These are phyloP conservation scores for Zaprionus vittiger DNA, from an alignment of 1,140 invertebrate species.

Conservation along the genomic window DNA sequence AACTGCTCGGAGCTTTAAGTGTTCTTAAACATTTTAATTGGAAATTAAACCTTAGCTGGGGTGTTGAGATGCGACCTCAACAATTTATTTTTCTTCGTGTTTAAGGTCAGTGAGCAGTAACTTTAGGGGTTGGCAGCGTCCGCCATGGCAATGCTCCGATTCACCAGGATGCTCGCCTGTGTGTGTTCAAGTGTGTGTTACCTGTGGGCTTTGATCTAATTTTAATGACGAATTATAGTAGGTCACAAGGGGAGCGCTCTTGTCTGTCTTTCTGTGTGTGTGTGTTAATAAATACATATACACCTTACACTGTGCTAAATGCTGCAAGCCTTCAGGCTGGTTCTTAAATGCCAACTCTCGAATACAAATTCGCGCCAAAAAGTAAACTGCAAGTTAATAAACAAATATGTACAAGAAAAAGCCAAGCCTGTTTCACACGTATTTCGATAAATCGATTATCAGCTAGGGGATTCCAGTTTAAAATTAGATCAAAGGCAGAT, in stretches of 20 bases:
- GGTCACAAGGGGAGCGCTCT: background rate
- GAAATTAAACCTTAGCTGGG: background rate
- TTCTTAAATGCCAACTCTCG: background rate
- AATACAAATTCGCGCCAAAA: background rate
- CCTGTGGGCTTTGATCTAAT: slow-evolving; percentile 7
- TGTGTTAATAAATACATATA: too few relatives aligned
- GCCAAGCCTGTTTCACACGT: background rate
- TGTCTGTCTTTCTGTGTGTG: background rate
- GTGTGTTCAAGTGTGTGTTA: slow-evolving; percentile 3
- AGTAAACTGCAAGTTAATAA: background rate
- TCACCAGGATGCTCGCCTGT: background rate
- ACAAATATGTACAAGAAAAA: background rate
- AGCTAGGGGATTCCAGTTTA: background rate
- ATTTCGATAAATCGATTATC: background rate
- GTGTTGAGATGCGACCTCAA: background rate
- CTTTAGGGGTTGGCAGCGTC: background rate
- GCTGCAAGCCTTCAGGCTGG: background rate
- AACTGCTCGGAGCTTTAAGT: background rate
- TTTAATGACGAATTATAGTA: slow-evolving; percentile 1
- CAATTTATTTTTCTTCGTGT: background rate
- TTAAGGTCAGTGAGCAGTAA: slow-evolving; percentile 2
- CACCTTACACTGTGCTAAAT: background rate
- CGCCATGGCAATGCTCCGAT: background rate
- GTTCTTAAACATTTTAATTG: background rate
- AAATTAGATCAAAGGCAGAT: background rate